These are phyloP conservation scores for Sebastes hubbsi DNA, from an alignment of 2,797 vertebrate genomes.

Conservation along the genomic window DNA sequence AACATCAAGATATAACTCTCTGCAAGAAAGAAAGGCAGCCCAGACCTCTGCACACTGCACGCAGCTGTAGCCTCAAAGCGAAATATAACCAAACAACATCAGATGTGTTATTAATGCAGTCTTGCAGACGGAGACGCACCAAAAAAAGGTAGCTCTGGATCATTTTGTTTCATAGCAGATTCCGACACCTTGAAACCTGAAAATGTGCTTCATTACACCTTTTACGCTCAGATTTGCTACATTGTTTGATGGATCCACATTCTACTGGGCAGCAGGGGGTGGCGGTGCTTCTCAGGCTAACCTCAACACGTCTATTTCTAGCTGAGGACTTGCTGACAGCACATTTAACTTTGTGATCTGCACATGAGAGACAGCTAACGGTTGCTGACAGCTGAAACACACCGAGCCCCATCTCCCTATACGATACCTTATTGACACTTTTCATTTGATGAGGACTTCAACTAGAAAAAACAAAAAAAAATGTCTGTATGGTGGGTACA, in stretches of 20 bases:
- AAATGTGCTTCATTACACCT: constrained; percentile 69
- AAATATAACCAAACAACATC: constrained; percentile 1
- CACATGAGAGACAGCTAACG: constrained; percentile 76
- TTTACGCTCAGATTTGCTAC: constrained; percentile 44
- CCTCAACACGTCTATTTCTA: constrained; percentile 78
- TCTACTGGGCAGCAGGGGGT: constrained; percentile 65
- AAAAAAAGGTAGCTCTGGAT: constrained; percentile 4
- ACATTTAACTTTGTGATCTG: constrained; percentile 79
- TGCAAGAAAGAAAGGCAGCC: background rate
- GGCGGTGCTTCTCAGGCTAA: constrained; percentile 66
- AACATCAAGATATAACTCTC: constrained; percentile 50
- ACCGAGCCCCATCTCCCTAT: constrained; percentile 54
- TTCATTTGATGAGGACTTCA: constrained; percentile 59
- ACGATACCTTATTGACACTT: constrained; percentile 65
- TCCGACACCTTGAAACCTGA: constrained; percentile 60
- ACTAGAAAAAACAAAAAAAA: background rate
- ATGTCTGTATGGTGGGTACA: constrained; percentile 21
- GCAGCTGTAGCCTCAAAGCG: background rate
- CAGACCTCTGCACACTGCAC: constrained; percentile 5
- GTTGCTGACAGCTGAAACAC: constrained; percentile 69
- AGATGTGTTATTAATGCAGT: constrained; percentile 15
- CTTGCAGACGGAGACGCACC: background rate
- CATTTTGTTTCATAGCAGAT: constrained; percentile 34
- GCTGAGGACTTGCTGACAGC: constrained; percentile 78
- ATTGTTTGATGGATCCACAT: constrained; percentile 65